phyloP scores from a whole-genome alignment of 2,113 vertebrate genomes.

The Gymnorhina tibicen region DNA sequence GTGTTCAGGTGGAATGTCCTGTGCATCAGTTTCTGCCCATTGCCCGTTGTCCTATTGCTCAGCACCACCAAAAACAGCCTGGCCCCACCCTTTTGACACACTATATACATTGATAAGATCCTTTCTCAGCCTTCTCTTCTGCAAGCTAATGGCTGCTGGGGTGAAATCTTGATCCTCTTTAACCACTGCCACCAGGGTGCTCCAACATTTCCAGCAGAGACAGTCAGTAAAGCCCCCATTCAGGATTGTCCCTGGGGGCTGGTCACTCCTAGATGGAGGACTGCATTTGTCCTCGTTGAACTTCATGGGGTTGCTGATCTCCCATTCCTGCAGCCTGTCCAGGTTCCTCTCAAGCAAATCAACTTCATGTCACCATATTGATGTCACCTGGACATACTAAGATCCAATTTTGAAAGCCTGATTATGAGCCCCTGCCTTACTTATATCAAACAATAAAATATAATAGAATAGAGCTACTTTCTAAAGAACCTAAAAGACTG shows the following conservation, averaged over 20 bases:
- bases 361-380: background rate
- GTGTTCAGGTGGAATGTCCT: background rate
- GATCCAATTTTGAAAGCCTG: background rate
- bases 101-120: background rate
- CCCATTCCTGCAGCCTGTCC: background rate
- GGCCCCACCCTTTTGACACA: background rate
- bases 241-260: background rate
- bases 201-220: background rate
- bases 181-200: background rate
- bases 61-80: background rate
- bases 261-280: background rate
- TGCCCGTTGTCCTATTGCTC: background rate
- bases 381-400: background rate
- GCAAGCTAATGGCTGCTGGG: background rate
- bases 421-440: background rate
- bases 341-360: background rate
- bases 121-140: background rate
- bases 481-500: background rate
- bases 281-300: background rate
- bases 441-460: background rate
- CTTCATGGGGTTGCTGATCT: background rate
- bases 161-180: background rate
- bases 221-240: background rate
- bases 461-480: background rate
- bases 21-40: background rate